Evolutionary conservation across 2,113 vertebrate species (phyloP), one percentile per base, ranked within the genome.

Genomic region (Archocentrus centrarchus): DNA sequence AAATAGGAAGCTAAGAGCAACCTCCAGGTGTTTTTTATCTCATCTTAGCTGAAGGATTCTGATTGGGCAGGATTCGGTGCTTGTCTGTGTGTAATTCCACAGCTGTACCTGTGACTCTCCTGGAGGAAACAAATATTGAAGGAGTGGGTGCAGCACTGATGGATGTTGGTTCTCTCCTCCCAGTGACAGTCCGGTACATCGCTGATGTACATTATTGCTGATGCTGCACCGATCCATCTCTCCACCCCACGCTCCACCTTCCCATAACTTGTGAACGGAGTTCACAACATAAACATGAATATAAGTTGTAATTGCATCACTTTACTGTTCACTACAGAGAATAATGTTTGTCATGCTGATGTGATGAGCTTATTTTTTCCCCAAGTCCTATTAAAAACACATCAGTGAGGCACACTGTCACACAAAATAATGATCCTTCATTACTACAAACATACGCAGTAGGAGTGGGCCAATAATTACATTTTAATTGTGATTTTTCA

Each of bases 91-190:
- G 0, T 39, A 58, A 82, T 24, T 75, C 44, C 63, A 20, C 93
- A 90, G 92, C 91, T 93, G 94, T 83, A 82, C 80, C 73, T 57
- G 84, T 87, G 92, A 82, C 39, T 93, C 86, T 79, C 7, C 76
- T 64, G 64, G 11, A 44, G 17, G 66, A 63, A 22, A 8, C 64
- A 32, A 24, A 20, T 61, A 18, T 15, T 70, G 55, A 1, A 27
- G 20, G 18, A 59, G 70, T 77, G 30, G 50, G 17, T 18, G 61
- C 39, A 76, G 47, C 64, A 4, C 3, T 2, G 39, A 22, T 20
- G 66, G 27, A 32, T 37, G 35, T 37, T 37, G 35, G 35, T 37
- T 3, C 41, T 44, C 41, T 44, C 41, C 10, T 13, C 9, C 9
- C 41, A 4, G 3, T 13, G 11, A 44, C 2, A 44, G 41, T 44